These are phyloP conservation scores for Megalurothrips usitatus DNA, from an alignment of 2,888 invertebrate genomes.

Conservation along the genomic window DNA sequence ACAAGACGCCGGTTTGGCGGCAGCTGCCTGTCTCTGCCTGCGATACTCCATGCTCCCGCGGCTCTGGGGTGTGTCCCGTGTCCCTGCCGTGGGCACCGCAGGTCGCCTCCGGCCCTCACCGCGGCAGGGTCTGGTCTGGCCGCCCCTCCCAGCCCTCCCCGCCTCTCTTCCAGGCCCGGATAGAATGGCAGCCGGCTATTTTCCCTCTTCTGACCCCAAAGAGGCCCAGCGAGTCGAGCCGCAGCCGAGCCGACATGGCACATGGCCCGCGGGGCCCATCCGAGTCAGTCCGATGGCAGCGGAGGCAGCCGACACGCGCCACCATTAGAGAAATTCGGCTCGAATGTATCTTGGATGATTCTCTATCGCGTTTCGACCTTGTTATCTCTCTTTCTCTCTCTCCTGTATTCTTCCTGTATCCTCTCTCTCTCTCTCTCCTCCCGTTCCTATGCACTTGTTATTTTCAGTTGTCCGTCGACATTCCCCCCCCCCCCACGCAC, in stretches of 20 bases:
- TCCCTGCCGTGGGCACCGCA: no score
- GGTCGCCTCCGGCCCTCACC: no score
- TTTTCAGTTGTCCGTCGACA: background rate
- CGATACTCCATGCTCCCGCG: no score
- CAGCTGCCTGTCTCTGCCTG: no score
- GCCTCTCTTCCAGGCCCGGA: no score
- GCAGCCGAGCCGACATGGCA: background rate
- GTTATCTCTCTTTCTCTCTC: background rate
- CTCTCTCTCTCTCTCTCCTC: background rate
- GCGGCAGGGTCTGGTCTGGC: no score
- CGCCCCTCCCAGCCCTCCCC: no score
- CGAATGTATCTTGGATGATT: background rate
- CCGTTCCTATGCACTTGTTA: background rate
- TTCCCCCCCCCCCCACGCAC: background rate
- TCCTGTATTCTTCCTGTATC: no score
- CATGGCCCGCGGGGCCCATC: background rate
- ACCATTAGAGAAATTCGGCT: conserved; percentile 9
- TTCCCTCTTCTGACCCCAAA: no score
- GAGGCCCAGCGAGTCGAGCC: background rate
- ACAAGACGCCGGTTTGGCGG: no score
- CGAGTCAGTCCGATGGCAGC: background rate
- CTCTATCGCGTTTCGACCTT: background rate
- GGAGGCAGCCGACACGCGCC: background rate
- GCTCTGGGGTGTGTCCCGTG: no score
- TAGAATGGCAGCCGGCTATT: no score